phyloP scores from a whole-genome alignment of 1,140 invertebrate genomes.

The Maconellicoccus hirsutus region DNA sequence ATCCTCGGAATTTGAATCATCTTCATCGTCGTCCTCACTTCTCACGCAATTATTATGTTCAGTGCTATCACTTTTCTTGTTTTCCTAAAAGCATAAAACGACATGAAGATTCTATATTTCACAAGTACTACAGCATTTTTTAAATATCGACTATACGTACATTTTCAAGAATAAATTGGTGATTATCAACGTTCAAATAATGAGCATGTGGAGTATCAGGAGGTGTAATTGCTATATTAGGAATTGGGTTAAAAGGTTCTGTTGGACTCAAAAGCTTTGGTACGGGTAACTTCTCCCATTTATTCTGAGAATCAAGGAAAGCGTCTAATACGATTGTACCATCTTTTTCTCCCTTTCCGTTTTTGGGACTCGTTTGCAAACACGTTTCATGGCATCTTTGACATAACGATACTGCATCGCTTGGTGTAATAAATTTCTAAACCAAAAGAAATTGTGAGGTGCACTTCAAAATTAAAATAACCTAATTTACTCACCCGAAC shows the following conservation, averaged over 20 bases:
- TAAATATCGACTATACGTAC: too few species aligned
- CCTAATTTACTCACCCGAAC: too few species aligned
- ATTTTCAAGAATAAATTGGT: too few species aligned
- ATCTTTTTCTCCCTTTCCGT: neutral
- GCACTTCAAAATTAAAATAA: too few species aligned
- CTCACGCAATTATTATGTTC: neutral
- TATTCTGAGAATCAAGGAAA: conserved; percentile 7
- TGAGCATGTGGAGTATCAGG: neutral
- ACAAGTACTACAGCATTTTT: too few species aligned
- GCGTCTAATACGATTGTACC: neutral
- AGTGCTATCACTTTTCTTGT: neutral
- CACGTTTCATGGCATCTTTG: conserved; percentile 5
- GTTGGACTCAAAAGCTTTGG: neutral
- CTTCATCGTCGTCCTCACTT: neutral
- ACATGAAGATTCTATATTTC: neutral
- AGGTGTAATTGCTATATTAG: neutral
- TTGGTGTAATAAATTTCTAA: neutral
- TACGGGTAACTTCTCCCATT: neutral
- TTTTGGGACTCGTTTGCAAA: neutral
- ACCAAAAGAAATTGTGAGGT: too few species aligned
- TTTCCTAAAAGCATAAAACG: neutral
- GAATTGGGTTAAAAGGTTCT: conserved; percentile 4
- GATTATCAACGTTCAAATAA: too few species aligned
- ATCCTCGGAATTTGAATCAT: conserved; percentile 1
- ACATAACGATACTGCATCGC: neutral